These are phyloP conservation scores for Cyclina sinensis DNA, from an alignment of 1,140 invertebrate species.

Conservation along the genomic window DNA sequence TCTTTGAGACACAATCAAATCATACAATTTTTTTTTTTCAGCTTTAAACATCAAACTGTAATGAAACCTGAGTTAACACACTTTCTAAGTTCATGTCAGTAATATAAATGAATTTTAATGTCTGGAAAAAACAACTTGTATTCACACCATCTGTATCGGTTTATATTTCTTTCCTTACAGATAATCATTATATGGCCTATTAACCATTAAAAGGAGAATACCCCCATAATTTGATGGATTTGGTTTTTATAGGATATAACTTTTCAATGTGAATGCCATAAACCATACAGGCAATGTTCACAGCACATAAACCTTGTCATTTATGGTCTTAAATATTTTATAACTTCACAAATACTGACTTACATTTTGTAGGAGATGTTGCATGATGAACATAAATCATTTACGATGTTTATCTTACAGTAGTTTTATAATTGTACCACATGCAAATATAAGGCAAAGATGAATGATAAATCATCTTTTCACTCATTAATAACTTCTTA, in stretches of 20 bases:
- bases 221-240: neutral
- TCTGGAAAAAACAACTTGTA: neutral
- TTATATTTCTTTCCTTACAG: constrained; percentile 20
- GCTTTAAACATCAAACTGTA: too few relatives aligned
- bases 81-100: neutral
- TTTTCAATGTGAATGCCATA: constrained; percentile 38
- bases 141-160: constrained; percentile 18
- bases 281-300: neutral
- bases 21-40: too few relatives aligned
- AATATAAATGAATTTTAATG: neutral
- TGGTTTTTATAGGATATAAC: constrained; percentile 14
- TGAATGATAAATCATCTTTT: neutral
- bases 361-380: neutral
- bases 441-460: constrained; percentile 5
- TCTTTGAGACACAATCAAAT: too few relatives aligned
- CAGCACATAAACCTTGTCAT: constrained; percentile 38
- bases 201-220: constrained; percentile 22
- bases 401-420: neutral
- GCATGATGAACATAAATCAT: constrained; percentile 5
- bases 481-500: constrained; percentile 6
- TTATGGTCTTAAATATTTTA: constrained; percentile 37
- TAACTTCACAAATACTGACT: constrained; percentile 13
- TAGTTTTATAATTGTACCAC: neutral
- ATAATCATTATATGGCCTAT: constrained; percentile 16
- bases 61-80: too few relatives aligned